Evolutionary conservation across 2,888 invertebrate genomes (phyloP).

Genomic region (Hirtodrosophila confusa): DNA sequence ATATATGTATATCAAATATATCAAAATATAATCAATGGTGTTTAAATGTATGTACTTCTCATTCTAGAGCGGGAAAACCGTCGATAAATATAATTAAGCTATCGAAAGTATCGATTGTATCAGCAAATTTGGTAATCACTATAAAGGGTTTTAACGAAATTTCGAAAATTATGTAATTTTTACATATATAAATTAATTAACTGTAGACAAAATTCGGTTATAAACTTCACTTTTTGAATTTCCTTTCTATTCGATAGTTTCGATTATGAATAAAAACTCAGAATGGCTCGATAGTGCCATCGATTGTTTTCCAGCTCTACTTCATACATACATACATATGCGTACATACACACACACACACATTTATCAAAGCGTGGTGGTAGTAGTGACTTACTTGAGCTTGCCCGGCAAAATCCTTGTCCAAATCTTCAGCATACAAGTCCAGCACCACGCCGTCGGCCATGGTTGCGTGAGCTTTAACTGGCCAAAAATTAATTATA

Average conservation of each 20-base stretch:
- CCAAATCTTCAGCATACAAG: conserved; percentile 98
- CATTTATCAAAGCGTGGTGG: conserved; percentile 18
- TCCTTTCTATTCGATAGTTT: no score
- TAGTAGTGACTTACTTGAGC: conserved; percentile 84
- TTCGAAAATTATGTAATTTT: no score
- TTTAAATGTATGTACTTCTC: conserved; percentile 21
- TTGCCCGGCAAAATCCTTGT: conserved; percentile 94
- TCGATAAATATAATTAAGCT: no score
- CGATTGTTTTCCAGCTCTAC: conserved; percentile 1
- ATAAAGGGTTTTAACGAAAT: no score
- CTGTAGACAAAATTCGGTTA: no score
- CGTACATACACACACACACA: conserved; percentile 9
- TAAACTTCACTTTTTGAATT: no score
- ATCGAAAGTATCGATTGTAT: no score
- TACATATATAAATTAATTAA: no score
- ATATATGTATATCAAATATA: conserved; percentile 23
- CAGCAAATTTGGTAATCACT: no score
- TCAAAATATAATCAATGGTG: conserved; percentile 37
- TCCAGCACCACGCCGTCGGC: conserved; percentile 98
- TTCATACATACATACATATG: conserved; percentile 1
- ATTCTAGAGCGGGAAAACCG: no score
- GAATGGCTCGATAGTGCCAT: no score
- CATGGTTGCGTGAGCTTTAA: conserved; percentile 86
- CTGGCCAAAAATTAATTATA: conserved; percentile 35
- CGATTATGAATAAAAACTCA: no score